Evolutionary conservation across 1,140 invertebrate species (phyloP), one percentile per base, ranked within the genome.

Genomic region (Philopotamus ludificatus): DNA sequence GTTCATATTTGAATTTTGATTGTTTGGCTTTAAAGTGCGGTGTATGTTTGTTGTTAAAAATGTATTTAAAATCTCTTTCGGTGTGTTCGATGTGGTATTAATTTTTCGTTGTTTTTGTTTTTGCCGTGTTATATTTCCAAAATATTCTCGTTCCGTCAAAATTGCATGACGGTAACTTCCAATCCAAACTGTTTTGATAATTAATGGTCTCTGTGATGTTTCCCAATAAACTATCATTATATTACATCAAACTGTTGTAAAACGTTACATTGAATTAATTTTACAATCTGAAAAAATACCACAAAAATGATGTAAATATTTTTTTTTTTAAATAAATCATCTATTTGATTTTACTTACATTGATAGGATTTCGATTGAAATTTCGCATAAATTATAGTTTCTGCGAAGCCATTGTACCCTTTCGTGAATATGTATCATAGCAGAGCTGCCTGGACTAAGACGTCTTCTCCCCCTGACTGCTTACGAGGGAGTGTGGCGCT

Each of bases 121-220:
- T 47, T 47, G 44, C 7, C 10, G 18, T 47, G 18, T 4, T 8
- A 7, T 4, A 16, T 7, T 47, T 15, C 18, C 44, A 53, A 21
- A 53, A 12, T 22, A 2, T 7, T 88, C 86, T 76, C 88, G 83
- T 25, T 82, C 77, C 1, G 84, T 81, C 23, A 91, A 74, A 9
- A 91, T 83, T 1, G 86, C 87, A 75, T 91, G 89, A 47, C 87
- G 80, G 66, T 87, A 82, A 1, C 87, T 87, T 69, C 87, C 83
- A 16, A 87, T 81, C 87, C 87, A 90, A 1, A 89, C 82, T 1
- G 87, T 89, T 65, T 81, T 80, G 1, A 90, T 83, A 71, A 85
- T 88, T 65, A 90, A 80, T 26, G 88, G 86, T 72, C 85, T 77
- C 70, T 85, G 82, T 22, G 88, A 89, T 9, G 87, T 86, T 70